phyloP scores from a whole-genome alignment of 2,113 vertebrate genomes.

The Ivindomyrus marchei region DNA sequence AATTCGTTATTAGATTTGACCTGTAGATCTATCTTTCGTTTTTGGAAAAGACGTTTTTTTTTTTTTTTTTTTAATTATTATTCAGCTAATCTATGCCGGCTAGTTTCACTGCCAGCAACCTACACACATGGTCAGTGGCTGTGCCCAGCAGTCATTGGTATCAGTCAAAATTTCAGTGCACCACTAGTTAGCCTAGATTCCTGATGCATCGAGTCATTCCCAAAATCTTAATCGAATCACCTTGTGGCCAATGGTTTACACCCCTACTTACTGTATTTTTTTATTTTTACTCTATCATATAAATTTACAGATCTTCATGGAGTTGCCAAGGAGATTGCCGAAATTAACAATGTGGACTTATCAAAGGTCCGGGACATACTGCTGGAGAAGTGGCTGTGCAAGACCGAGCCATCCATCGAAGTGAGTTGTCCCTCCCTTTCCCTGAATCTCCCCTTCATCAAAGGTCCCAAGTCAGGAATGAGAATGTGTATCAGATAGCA shows the following conservation, averaged over 20 bases:
- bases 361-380: slow-evolving; percentile 76
- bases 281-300: background rate
- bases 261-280: background rate
- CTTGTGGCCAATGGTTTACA: background rate
- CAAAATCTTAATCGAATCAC: no score
- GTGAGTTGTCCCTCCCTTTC: slow-evolving; percentile 50
- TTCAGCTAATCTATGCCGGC: no score
- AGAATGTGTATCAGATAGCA: background rate
- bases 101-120: no score
- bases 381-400: slow-evolving; percentile 88
- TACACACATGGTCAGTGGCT: no score
- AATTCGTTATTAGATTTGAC: background rate
- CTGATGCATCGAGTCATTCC: no score
- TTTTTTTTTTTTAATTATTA: no score
- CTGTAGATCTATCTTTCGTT: background rate
- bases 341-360: slow-evolving; percentile 78
- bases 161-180: no score
- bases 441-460: background rate
- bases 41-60: background rate
- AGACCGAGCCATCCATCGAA: slow-evolving; percentile 52
- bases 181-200: no score
- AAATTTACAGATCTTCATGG: slow-evolving; percentile 72
- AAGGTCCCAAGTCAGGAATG: background rate
- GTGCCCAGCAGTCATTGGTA: no score
- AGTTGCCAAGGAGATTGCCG: slow-evolving; percentile 77